phyloP scores from a whole-genome alignment of 2,797 vertebrate species.

The Chaetophractus vellerosus region DNA sequence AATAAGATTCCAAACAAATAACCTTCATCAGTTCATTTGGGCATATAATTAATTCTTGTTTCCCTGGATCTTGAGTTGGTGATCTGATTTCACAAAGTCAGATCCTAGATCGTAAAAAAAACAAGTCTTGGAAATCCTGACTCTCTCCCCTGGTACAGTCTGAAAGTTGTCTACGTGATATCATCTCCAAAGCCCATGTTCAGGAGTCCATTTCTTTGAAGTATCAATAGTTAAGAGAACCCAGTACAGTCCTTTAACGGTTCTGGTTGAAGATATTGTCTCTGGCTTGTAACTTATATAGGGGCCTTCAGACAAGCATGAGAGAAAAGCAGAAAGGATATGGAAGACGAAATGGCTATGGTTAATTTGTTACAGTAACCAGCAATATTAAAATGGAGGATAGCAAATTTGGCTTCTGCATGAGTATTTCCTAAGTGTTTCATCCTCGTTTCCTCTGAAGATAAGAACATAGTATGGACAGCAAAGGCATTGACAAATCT shows the following conservation, averaged over 20 bases:
- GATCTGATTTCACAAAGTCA: conserved; percentile 13
- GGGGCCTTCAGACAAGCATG: not conserved
- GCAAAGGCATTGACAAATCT: not conserved
- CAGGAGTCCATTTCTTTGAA: conserved; percentile 47
- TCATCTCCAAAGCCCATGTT: not conserved
- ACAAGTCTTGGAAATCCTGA: not conserved
- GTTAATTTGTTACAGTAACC: not conserved
- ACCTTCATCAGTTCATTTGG: conserved; percentile 18
- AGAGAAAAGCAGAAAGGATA: not conserved
- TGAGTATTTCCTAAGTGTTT: not conserved
- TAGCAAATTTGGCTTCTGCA: not conserved
- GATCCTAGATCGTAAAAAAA: not conserved
- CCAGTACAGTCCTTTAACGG: not conserved
- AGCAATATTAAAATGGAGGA: not conserved
- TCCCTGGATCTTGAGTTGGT: not conserved
- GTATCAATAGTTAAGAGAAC: not conserved
- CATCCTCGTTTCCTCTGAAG: not conserved
- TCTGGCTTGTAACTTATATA: conserved; percentile 2
- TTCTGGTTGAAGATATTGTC: conserved; percentile 1
- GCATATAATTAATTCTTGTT: not conserved
- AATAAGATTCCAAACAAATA: not conserved
- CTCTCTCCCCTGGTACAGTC: not conserved
- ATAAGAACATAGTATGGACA: not conserved
- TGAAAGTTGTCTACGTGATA: not conserved
- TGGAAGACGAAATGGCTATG: too few relatives aligned